phyloP scores from a whole-genome alignment of 1,140 invertebrate genomes.

The Oryctes rhinoceros region DNA sequence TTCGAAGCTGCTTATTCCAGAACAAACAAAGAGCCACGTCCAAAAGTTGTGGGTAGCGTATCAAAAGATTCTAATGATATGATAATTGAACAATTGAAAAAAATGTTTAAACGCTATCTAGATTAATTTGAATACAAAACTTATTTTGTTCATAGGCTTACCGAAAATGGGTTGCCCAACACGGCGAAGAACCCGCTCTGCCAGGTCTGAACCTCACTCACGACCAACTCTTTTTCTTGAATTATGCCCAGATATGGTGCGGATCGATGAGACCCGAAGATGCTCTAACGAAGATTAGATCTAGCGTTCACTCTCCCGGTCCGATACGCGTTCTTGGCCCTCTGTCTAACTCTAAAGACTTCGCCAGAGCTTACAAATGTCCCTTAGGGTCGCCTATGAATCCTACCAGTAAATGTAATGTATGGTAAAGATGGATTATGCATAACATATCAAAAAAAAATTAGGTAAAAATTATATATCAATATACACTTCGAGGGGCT shows the following conservation, averaged over 20 bases:
- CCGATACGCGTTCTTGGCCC: constrained; percentile 91
- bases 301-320: constrained; percentile 94
- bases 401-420: constrained; percentile 88
- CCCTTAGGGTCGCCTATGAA: constrained; percentile 87
- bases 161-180: constrained; percentile 76
- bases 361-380: constrained; percentile 84
- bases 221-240: constrained; percentile 88
- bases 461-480: background rate
- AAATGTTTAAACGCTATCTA: too few species aligned
- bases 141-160: constrained; percentile 70
- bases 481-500: background rate
- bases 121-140: too few species aligned
- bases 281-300: constrained; percentile 91
- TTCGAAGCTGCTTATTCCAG: too few species aligned
- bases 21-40: too few species aligned
- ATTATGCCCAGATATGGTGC: constrained; percentile 96
- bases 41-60: too few species aligned
- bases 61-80: too few species aligned
- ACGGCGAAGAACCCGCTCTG: constrained; percentile 76
- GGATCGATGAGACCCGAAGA: constrained; percentile 96
- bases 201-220: constrained; percentile 86
- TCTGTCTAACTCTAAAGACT: constrained; percentile 91
- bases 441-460: background rate
- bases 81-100: too few species aligned
- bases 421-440: constrained; percentile 75